These are phyloP conservation scores for Caradrina kadenii DNA, from an alignment of 2,888 invertebrate genomes.

Conservation along the genomic window DNA sequence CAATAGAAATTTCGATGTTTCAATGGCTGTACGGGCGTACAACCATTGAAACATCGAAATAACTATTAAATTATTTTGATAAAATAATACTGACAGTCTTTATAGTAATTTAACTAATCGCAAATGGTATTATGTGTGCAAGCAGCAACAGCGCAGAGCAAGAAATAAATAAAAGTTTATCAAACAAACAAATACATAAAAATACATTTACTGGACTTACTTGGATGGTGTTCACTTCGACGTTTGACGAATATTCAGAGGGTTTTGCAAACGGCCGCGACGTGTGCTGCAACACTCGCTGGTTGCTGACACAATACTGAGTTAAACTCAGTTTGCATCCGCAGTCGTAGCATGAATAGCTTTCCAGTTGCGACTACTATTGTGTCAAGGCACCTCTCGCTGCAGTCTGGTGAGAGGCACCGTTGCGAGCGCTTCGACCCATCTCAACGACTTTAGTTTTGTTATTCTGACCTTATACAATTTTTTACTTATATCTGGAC, in stretches of 20 bases:
- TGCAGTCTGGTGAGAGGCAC: conserved; percentile 40
- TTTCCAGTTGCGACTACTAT: conserved; percentile 45
- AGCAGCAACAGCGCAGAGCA: conserved; percentile 32
- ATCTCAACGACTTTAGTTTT: conserved; percentile 4
- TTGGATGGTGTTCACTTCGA: conserved; percentile 19
- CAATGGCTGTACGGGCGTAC: no score
- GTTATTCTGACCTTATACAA: conserved; percentile 33
- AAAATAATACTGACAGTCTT: not conserved
- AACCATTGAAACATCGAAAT: not conserved
- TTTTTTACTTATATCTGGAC: not conserved
- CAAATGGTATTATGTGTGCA: conserved; percentile 9
- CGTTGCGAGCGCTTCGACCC: conserved; percentile 2
- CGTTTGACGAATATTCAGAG: conserved; percentile 27
- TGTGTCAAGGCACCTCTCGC: conserved; percentile 58
- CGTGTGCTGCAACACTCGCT: conserved; percentile 34
- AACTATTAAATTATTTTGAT: not conserved
- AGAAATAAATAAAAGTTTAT: conserved; percentile 16
- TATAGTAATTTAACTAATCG: not conserved
- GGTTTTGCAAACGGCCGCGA: conserved; percentile 23
- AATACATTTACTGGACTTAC: conserved; percentile 35
- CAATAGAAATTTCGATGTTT: no score
- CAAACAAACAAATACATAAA: not conserved
- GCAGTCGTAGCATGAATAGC: conserved; percentile 34
- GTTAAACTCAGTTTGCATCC: conserved; percentile 51
- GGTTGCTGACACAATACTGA: conserved; percentile 56